Evolutionary conservation across 2,113 vertebrate genomes (phyloP).

Genomic region (Hypanus sabinus): DNA sequence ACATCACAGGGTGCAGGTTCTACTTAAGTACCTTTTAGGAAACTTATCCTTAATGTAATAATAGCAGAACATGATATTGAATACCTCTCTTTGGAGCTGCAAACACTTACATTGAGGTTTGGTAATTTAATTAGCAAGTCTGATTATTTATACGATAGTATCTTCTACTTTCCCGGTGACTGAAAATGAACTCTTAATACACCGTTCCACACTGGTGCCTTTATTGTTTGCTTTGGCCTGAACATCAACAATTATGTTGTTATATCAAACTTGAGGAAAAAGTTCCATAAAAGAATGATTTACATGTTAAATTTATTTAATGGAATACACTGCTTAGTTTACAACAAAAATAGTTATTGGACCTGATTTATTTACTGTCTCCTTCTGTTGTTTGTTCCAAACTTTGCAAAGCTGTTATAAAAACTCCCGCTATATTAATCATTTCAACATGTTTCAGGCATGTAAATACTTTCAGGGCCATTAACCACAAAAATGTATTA

Average conservation of each 20-base stretch:
- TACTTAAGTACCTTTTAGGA: neutral
- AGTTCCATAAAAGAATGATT: neutral
- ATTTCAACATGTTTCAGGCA: constrained; percentile 1
- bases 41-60: neutral
- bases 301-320: neutral
- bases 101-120: neutral
- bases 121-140: constrained; percentile 4
- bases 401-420: neutral
- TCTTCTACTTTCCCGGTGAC: neutral
- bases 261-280: neutral
- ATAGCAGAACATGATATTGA: neutral
- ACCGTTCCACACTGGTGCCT: neutral
- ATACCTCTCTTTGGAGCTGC: neutral
- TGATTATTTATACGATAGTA: constrained; percentile 6
- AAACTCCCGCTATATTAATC: neutral
- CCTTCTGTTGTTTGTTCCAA: constrained; percentile 15
- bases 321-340: neutral
- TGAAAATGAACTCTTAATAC: constrained; percentile 1
- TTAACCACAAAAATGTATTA: neutral
- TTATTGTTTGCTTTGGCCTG: neutral
- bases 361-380: neutral
- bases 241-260: neutral
- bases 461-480: neutral
- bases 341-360: neutral
- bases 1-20: neutral